phyloP scores from a whole-genome alignment of 1,140 invertebrate species.

The Melitaea cinxia region DNA sequence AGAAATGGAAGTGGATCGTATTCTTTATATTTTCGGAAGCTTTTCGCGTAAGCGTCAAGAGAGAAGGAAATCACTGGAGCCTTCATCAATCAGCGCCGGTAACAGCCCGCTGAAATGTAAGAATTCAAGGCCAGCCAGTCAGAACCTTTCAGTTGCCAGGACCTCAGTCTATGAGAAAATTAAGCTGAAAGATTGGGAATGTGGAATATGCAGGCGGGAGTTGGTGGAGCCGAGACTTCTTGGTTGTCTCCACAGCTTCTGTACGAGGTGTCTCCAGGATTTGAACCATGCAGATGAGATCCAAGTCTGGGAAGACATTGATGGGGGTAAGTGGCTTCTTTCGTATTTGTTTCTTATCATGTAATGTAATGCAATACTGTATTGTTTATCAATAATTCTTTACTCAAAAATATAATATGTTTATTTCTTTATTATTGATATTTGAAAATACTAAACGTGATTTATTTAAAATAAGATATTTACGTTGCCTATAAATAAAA shows the following conservation, averaged over 20 bases:
- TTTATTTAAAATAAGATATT: too few species aligned
- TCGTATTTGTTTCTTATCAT: too few species aligned
- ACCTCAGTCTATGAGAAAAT: constrained; percentile 61
- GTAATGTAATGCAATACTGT: too few species aligned
- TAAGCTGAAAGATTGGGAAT: constrained; percentile 70
- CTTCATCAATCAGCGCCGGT: constrained; percentile 69
- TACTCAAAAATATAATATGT: too few species aligned
- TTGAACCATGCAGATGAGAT: constrained; percentile 66
- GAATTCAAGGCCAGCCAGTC: constrained; percentile 49
- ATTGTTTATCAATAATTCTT: too few species aligned
- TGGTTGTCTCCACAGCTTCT: constrained; percentile 83
- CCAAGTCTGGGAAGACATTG: constrained; percentile 65
- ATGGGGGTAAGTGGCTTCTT: constrained; percentile 42
- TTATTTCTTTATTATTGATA: too few species aligned
- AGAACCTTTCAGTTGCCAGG: constrained; percentile 54
- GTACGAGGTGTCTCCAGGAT: constrained; percentile 80
- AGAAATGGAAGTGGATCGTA: constrained; percentile 83
- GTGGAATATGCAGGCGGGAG: constrained; percentile 76
- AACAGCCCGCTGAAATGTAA: constrained; percentile 66
- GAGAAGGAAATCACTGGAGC: constrained; percentile 75
- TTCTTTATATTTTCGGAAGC: constrained; percentile 84
- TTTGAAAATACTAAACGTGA: too few species aligned
- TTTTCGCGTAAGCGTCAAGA: constrained; percentile 81
- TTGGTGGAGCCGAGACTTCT: constrained; percentile 82
- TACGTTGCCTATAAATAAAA: too few species aligned